Conservation (phyloP, 1,140 invertebrate species). For the Eumaeus atala region DNA sequence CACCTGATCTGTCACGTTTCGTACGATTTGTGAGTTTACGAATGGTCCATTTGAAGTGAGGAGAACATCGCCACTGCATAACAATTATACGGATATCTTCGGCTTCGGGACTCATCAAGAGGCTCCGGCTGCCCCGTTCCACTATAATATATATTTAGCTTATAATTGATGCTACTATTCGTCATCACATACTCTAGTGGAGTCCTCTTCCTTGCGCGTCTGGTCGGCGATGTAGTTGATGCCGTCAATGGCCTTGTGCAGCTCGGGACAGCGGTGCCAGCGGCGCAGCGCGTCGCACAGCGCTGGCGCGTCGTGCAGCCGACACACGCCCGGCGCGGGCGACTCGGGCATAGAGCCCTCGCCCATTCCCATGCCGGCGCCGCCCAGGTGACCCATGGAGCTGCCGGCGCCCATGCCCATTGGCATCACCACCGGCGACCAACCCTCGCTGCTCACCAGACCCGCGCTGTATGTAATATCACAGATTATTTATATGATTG, state of each 20-base stretch:
- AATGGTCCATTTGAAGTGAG: no score
- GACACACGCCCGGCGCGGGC: slow-evolving; percentile 50
- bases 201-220: slow-evolving; percentile 93
- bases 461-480: no score
- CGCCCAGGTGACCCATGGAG: slow-evolving; percentile 11
- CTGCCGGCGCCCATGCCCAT: slow-evolving; percentile 15
- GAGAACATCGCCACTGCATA: no score
- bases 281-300: slow-evolving; percentile 75
- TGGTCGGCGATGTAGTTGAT: slow-evolving; percentile 95
- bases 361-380: slow-evolving; percentile 15
- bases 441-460: slow-evolving; percentile 34
- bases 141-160: no score
- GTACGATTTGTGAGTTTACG: no score
- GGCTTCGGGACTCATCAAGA: no score
- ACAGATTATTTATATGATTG: no score
- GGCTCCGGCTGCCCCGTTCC: no score
- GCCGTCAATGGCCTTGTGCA: slow-evolving; percentile 93
- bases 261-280: slow-evolving; percentile 92
- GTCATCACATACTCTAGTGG: slow-evolving; percentile 81
- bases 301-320: slow-evolving; percentile 54
- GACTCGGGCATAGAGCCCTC: slow-evolving; percentile 13
- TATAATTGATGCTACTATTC: no score
- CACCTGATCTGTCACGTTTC: no score
- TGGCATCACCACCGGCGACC: slow-evolving; percentile 27
- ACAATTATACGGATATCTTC: no score